Conservation (phyloP, 2,113 vertebrate species). For the Cichladusa arquata region DNA sequence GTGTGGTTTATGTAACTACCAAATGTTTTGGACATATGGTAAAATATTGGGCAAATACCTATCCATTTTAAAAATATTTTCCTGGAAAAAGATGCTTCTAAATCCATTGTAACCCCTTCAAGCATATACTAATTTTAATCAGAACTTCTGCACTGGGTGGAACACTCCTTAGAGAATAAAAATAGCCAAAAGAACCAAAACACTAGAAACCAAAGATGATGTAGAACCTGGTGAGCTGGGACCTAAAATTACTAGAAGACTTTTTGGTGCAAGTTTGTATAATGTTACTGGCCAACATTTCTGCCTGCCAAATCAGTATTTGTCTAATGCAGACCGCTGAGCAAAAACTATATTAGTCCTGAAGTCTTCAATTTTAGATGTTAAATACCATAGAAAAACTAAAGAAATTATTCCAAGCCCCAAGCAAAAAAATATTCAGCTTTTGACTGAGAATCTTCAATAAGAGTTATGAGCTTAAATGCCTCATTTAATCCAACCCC, state of each 20-base stretch:
- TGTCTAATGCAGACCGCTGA: rapidly evolving
- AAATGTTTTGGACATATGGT: not conserved
- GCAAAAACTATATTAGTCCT: not conserved
- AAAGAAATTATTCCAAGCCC: not conserved
- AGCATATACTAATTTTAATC: not conserved
- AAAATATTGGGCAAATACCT: not conserved
- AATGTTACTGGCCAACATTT: no score
- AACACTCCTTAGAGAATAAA: not conserved
- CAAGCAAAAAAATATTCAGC: not conserved
- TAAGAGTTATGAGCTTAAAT: not conserved
- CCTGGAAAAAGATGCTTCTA: not conserved
- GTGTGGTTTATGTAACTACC: not conserved
- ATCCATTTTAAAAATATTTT: not conserved
- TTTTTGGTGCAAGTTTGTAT: not conserved
- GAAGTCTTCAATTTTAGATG: not conserved
- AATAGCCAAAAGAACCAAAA: not conserved
- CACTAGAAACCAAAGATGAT: not conserved
- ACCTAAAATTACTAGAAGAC: not conserved
- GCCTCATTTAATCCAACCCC: not conserved
- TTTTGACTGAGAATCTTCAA: not conserved
- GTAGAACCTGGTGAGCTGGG: not conserved
- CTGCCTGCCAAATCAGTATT: not conserved
- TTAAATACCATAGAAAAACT: not conserved
- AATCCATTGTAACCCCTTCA: not conserved
- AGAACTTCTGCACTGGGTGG: not conserved